A percentile compares a stretch with the other conserved stretches of the same genome.
These are phyloP conservation scores for Quadroppia sp. DNA, from an alignment of 2,888 invertebrate species.

Conservation along the genomic window DNA sequence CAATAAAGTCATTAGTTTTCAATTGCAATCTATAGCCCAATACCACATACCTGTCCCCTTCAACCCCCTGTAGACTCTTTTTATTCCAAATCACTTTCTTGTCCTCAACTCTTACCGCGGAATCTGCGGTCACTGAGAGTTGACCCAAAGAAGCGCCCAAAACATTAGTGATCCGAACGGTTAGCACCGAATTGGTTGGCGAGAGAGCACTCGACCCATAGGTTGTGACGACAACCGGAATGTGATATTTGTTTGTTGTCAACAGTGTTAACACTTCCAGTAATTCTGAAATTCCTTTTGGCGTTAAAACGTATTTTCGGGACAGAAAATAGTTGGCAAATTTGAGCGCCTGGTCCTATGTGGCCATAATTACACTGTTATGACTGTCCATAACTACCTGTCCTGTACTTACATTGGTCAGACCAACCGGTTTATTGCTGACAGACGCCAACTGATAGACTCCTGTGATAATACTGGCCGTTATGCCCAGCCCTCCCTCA, in stretches of 20 bases:
- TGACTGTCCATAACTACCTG: no score
- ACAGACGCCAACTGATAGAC: slow-evolving; percentile 62
- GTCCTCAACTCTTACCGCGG: slow-evolving; percentile 67
- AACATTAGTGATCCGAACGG: slow-evolving; percentile 55
- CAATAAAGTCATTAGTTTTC: neutral
- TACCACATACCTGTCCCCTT: slow-evolving; percentile 45
- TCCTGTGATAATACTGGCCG: slow-evolving; percentile 62
- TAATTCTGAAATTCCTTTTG: slow-evolving; percentile 75
- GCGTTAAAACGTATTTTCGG: slow-evolving; percentile 78
- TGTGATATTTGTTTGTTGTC: slow-evolving; percentile 65
- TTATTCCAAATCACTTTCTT: slow-evolving; percentile 69
- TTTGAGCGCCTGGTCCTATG: slow-evolving; percentile 73
- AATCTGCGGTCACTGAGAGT: slow-evolving; percentile 66
- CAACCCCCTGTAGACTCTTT: slow-evolving; percentile 56
- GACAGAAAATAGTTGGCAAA: slow-evolving; percentile 84
- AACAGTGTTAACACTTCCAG: slow-evolving; percentile 71
- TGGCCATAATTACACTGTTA: no score
- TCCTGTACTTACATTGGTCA: slow-evolving; percentile 55
- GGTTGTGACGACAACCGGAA: slow-evolving; percentile 78
- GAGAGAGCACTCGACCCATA: slow-evolving; percentile 74
- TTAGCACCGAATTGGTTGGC: slow-evolving; percentile 66
- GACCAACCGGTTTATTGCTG: slow-evolving; percentile 64
- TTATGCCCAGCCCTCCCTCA: slow-evolving; percentile 68
- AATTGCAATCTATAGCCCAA: neutral
- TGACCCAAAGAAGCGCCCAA: slow-evolving; percentile 60